Base-by-base conservation (phyloP, 1,140 invertebrate species). In the Drosophila gunungcola region DNA sequence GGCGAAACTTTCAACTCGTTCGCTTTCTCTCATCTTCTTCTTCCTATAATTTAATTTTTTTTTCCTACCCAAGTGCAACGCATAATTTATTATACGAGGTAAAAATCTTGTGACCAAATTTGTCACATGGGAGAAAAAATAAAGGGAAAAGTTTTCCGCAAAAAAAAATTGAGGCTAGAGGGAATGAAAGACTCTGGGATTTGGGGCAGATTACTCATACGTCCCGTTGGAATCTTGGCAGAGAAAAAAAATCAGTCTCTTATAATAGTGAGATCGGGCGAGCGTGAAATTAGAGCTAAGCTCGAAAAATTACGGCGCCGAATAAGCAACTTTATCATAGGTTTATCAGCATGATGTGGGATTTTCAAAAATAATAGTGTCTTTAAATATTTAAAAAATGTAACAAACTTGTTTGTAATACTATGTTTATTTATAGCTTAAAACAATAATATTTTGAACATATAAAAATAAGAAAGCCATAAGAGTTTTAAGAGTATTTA, bases 111-210 rank as follows among this genome's bases (percentile, higher is more conserved):
- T 89, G 75, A 70, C 63, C 63, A 88, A 88, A 89, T 88, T 88
- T 89, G 84, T 89, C 84, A 89, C 84, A 88, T 88, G 84, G 84
- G 84, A 88, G 89, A 88, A 88, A 88, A 89, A 88, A 89, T 89
- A 88, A 78, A 60, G 77, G 52, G 61, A 72, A 73, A 83, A 88
- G 68, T 88, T 86, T 61, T 58, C 51, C 70, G 53, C 52, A 49
- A 73, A 77, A 69, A 73, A 55, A 60, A 34, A 34, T 46, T 27
- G 42, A 16, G 13, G 32, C 39, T 12, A 12, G 29, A 11, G 12
- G 38, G 16, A 21, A 21, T 21, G 16, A 34, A 13, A 16, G 10
- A 64, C 62, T 55, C 7, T 43, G 75, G 72, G 75, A 88, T 54
- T 86, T 72, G 68, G 27, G 58, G 25, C 32, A 89, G 65, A 83